phyloP scores from a whole-genome alignment of 2,888 invertebrate species.

The Thera obeliscata region DNA sequence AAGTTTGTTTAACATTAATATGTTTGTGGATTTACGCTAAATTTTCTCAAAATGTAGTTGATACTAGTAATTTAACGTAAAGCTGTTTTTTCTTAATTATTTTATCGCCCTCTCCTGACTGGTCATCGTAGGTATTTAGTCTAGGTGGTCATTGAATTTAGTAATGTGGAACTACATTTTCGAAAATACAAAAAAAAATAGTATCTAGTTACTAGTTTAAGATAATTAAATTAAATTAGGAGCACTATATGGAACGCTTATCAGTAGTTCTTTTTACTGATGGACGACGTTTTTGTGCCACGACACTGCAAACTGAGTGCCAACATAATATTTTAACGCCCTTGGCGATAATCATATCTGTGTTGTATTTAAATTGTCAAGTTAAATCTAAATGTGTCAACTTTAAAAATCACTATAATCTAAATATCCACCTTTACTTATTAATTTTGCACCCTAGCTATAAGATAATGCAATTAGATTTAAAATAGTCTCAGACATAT shows the following conservation, averaged over 20 bases:
- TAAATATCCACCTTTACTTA: conserved; percentile 65
- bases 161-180: conserved; percentile 74
- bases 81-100: conserved; percentile 70
- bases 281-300: conserved; percentile 65
- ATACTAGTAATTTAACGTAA: conserved; percentile 72
- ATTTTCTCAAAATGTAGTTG: conserved; percentile 79
- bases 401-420: conserved; percentile 50
- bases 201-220: conserved; percentile 67
- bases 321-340: conserved; percentile 56
- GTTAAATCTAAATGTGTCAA: conserved; percentile 41
- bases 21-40: conserved; percentile 83
- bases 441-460: conserved; percentile 78
- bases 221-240: conserved; percentile 63
- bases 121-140: conserved; percentile 75
- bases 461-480: conserved; percentile 69
- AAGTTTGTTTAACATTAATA: conserved; percentile 83
- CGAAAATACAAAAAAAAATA: conserved; percentile 74
- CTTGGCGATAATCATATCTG: conserved; percentile 22
- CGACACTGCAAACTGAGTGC: conserved; percentile 66
- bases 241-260: conserved; percentile 72
- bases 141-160: conserved; percentile 71
- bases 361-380: conserved; percentile 38
- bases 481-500: conserved; percentile 73
- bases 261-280: conserved; percentile 60
- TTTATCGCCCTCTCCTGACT: conserved; percentile 82